Percentiles rank a stretch among this genome's conserved stretches.
Conservation (phyloP, 1,140 invertebrate species). For the Eurosta solidaginis region DNA sequence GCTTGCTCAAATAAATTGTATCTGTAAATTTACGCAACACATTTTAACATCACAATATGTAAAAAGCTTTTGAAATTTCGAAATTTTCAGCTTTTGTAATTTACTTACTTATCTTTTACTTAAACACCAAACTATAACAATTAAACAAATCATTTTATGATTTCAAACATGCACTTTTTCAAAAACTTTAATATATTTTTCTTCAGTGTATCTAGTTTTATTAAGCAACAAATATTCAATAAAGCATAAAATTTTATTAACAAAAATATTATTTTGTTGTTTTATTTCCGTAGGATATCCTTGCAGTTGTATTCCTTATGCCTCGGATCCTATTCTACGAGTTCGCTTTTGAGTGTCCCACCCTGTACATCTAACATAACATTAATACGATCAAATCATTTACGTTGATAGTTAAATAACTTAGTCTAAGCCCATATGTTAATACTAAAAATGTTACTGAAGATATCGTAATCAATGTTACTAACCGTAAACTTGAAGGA, state of each 20-base stretch:
- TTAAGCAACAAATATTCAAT: not conserved
- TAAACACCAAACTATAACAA: not conserved
- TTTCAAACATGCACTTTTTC: not conserved
- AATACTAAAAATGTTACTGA: too few relatives aligned
- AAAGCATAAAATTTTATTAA: not conserved
- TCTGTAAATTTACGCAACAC: too few relatives aligned
- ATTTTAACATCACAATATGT: too few relatives aligned
- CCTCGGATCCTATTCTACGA: constrained; percentile 52
- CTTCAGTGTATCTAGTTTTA: constrained; percentile 12
- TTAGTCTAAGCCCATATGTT: too few relatives aligned
- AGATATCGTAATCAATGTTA: too few relatives aligned
- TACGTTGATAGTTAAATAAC: too few relatives aligned
- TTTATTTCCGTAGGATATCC: constrained; percentile 49
- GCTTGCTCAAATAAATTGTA: too few relatives aligned
- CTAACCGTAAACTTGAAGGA: too few relatives aligned
- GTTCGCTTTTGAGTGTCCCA: constrained; percentile 52
- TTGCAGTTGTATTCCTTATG: constrained; percentile 57
- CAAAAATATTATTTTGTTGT: not conserved
- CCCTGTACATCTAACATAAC: too few relatives aligned
- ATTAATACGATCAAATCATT: too few relatives aligned
- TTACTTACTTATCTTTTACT: not conserved
- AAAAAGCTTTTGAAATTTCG: too few relatives aligned
- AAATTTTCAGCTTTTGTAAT: too few relatives aligned
- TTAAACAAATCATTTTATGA: not conserved
- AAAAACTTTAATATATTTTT: not conserved